Evolutionary conservation across 2,797 vertebrate genomes (phyloP), one percentile per base, ranked within the genome.

Genomic region (Thunnus albacares): DNA sequence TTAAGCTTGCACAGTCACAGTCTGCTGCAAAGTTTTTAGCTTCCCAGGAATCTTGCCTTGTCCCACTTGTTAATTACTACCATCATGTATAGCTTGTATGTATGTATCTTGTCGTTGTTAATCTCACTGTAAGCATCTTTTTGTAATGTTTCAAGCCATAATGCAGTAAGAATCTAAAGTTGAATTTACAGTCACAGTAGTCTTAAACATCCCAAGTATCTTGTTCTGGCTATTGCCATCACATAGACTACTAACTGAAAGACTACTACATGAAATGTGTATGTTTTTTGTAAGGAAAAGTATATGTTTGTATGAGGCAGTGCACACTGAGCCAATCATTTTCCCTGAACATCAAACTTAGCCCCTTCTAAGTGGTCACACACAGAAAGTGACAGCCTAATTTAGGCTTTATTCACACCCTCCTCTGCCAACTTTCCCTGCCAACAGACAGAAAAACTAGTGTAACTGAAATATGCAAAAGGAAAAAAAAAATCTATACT

Each of bases 371-470:
- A 81, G 79, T 91, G 84, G 87, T 92, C 87, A 85, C 85, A 85
- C 67, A 82, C 74, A 87, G 63, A 84, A 84, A 83, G 81, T 84
- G 88, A 91, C 77, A 92, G 88, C 93, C 93, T 95, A 94, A 94
- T 94, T 95, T 94, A 93, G 94, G 90, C 93, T 91, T 94, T 87
- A 94, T 87, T 91, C 92, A 88, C 82, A 93, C 71, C 70, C 66
- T 86, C 75, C 55, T 68, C 88, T 83, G 85, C 87, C 78, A 92
- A 93, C 91, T 91, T 94, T 93, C 87, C 88, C 92, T 91, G 93
- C 92, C 90, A 91, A 87, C 76, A 89, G 94, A 94, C 92, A 95
- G 91, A 92, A 94, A 94, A 94, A 94, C 85, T 85, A 90, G 80
- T 90, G 80, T 87, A 89, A 90, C 57, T 85, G 70, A 92, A 93